Conservation (phyloP, 64 coral and sea anemone species). For the Montipora sp. region DNA sequence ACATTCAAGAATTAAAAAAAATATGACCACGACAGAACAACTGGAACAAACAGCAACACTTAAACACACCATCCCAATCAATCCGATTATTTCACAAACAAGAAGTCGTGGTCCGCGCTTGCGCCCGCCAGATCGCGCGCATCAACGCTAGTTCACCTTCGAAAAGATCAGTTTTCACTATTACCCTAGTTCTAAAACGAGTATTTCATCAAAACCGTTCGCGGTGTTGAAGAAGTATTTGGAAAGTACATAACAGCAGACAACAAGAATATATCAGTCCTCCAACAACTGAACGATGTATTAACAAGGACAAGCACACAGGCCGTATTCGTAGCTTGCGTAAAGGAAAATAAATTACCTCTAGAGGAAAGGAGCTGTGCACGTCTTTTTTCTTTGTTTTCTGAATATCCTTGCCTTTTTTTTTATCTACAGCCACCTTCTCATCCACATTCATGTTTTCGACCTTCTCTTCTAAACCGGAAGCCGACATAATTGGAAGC, state of each 20-base stretch:
- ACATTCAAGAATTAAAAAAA: too few relatives aligned
- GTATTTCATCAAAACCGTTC: neutral
- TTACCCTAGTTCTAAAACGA: too few relatives aligned
- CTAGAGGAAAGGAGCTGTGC: slow-evolving; percentile 13
- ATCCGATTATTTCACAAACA: too few relatives aligned
- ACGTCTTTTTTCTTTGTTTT: slow-evolving; percentile 60
- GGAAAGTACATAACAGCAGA: neutral
- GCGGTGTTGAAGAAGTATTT: neutral
- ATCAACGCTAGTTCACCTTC: too few relatives aligned
- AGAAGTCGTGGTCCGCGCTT: too few relatives aligned
- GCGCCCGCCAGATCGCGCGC: too few relatives aligned
- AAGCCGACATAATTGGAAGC: neutral
- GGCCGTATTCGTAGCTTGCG: neutral
- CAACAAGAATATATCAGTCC: too few relatives aligned
- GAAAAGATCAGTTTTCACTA: too few relatives aligned
- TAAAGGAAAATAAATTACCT: slow-evolving; percentile 37
- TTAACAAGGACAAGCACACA: neutral
- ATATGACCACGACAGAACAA: too few relatives aligned
- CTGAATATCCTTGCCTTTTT: neutral
- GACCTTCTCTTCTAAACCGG: slow-evolving; percentile 62
- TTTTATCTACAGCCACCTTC: slow-evolving; percentile 22
- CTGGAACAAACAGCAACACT: neutral
- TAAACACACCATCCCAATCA: neutral
- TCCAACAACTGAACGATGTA: neutral
- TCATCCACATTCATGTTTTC: slow-evolving; percentile 66